Percentiles rank a stretch among this genome's conserved stretches.
Evolutionary conservation across 1,140 invertebrate species (phyloP).

Genomic region (Archegozetes longisetosus): DNA sequence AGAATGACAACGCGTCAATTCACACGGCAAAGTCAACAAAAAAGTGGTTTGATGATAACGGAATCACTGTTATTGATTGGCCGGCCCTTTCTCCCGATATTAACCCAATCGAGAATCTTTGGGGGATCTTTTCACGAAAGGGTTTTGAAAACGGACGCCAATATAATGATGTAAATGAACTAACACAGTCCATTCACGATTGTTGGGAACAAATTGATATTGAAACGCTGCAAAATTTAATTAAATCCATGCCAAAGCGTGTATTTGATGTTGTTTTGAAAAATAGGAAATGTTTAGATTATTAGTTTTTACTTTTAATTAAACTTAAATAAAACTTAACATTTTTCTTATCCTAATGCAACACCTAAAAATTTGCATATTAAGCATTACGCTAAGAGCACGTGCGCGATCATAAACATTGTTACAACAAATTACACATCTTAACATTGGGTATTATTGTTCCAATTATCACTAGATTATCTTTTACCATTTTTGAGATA

Average conservation of each 20-base stretch:
- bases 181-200: not conserved
- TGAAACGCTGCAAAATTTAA: not conserved
- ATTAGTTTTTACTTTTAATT: too few species aligned
- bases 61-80: constrained; percentile 25
- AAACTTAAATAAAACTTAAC: too few species aligned
- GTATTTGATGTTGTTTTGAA: not conserved
- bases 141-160: constrained; percentile 8
- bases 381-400: too few species aligned
- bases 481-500: too few species aligned
- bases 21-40: constrained; percentile 23
- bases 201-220: not conserved
- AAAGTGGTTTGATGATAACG: constrained; percentile 21
- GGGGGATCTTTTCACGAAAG: constrained; percentile 23
- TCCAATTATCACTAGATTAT: too few species aligned
- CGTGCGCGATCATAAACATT: too few species aligned
- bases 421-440: too few species aligned
- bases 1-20: constrained; percentile 29
- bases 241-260: not conserved
- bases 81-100: constrained; percentile 29
- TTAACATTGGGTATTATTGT: too few species aligned
- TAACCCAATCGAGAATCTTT: constrained; percentile 31
- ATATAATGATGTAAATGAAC: not conserved
- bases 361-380: too few species aligned
- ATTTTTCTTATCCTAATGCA: too few species aligned
- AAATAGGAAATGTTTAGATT: too few species aligned